Evolutionary conservation across 2,113 vertebrate species (phyloP).

Genomic region (Xenus cinereus): DNA sequence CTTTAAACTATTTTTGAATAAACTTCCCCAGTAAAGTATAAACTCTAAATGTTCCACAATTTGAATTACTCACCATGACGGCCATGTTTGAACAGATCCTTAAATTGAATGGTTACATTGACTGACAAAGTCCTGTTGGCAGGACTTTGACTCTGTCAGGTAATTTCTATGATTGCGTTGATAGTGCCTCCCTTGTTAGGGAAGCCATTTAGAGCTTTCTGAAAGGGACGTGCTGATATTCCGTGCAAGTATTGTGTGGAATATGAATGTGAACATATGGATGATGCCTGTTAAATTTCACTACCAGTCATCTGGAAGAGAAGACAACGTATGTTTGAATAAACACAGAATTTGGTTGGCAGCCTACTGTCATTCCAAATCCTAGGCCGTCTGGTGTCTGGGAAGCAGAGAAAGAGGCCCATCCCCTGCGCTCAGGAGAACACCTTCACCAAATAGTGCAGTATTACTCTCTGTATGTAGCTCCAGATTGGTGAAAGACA

Average conservation of each 20-base stretch:
- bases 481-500: conserved; percentile 67
- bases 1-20: conserved; percentile 33
- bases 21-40: not conserved
- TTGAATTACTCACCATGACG: not conserved
- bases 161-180: not conserved
- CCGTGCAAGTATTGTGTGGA: conserved; percentile 43
- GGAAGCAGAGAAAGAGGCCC: not conserved
- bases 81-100: not conserved
- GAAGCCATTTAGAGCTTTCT: conserved; percentile 1
- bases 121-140: not conserved
- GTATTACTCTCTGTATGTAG: not conserved
- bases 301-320: conserved; percentile 55
- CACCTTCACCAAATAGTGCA: conserved; percentile 1
- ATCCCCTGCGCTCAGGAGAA: not conserved
- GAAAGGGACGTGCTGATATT: conserved; percentile 13
- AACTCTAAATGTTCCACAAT: not conserved
- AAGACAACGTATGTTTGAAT: conserved; percentile 57
- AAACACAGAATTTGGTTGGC: conserved; percentile 58
- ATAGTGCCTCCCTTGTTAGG: not conserved
- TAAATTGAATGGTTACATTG: not conserved
- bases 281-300: conserved; percentile 47
- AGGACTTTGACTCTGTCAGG: not conserved
- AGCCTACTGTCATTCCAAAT: conserved; percentile 57
- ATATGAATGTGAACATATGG: conserved; percentile 64
- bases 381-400: conserved; percentile 20